Conservation (phyloP, 2,888 invertebrate genomes). For the Drosophila prostipennis region DNA sequence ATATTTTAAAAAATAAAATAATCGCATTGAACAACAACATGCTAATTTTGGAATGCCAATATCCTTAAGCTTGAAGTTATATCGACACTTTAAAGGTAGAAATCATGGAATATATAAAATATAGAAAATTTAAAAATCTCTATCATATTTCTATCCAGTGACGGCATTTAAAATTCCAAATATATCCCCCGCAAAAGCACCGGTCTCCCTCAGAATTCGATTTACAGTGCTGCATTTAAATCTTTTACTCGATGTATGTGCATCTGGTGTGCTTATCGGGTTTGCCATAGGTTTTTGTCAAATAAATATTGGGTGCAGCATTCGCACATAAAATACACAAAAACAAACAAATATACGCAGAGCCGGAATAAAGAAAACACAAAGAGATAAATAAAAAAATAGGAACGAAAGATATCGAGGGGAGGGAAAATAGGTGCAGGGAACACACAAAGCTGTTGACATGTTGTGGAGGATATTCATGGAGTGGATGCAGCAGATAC, state of each 20-base stretch:
- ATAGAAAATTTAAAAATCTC: not conserved
- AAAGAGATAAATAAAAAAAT: constrained; percentile 3
- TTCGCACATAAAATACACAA: constrained; percentile 62
- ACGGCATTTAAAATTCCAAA: constrained; percentile 17
- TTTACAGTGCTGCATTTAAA: constrained; percentile 41
- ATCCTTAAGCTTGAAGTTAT: too few relatives aligned
- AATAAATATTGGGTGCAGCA: constrained; percentile 72
- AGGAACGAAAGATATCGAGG: constrained; percentile 26
- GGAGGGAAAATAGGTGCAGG: constrained; percentile 5
- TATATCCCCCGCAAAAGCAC: constrained; percentile 10
- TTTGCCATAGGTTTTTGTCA: constrained; percentile 68
- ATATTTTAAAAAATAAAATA: too few relatives aligned
- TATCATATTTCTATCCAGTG: not conserved
- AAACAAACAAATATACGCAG: constrained; percentile 21
- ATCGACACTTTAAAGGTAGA: not conserved
- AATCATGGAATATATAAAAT: not conserved
- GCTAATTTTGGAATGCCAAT: too few relatives aligned
- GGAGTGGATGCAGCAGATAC: constrained; percentile 33
- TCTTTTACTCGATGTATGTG: constrained; percentile 21
- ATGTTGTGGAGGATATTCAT: constrained; percentile 52
- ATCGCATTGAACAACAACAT: too few relatives aligned
- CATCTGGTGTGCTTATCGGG: constrained; percentile 47
- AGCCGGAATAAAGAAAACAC: constrained; percentile 28
- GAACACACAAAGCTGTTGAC: constrained; percentile 72
- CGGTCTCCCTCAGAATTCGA: constrained; percentile 18